phyloP scores from a whole-genome alignment of 2,797 vertebrate genomes.

The Esox lucius region DNA sequence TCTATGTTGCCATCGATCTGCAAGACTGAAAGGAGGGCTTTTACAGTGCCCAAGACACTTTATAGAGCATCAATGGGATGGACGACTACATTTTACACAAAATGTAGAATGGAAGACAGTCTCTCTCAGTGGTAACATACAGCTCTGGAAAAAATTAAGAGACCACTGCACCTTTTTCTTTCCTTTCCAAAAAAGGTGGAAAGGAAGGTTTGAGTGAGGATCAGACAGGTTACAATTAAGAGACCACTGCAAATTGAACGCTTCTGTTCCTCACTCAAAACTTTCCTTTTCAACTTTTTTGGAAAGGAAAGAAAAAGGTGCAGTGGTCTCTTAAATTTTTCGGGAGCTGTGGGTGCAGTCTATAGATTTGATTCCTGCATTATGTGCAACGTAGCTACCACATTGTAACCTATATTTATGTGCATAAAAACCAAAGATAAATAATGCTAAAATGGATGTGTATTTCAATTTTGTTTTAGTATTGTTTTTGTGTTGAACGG shows the following conservation, averaged over 20 bases:
- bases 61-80: slow-evolving; percentile 64
- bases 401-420: slow-evolving; percentile 41
- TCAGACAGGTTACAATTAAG: too few relatives aligned
- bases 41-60: slow-evolving; percentile 53
- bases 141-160: too few relatives aligned
- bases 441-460: slow-evolving; percentile 49
- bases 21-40: slow-evolving; percentile 32
- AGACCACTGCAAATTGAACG: too few relatives aligned
- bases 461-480: slow-evolving; percentile 22
- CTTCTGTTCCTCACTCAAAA: too few relatives aligned
- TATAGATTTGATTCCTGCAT: slow-evolving; percentile 64
- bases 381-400: slow-evolving; percentile 33
- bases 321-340: too few relatives aligned
- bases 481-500: slow-evolving; percentile 14
- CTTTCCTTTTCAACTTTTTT: too few relatives aligned
- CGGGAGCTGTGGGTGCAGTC: slow-evolving; percentile 79
- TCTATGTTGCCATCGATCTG: slow-evolving; percentile 11
- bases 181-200: too few relatives aligned
- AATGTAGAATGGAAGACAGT: slow-evolving; percentile 61
- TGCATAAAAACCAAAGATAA: slow-evolving; percentile 74
- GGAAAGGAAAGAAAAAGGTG: too few relatives aligned
- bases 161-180: too few relatives aligned
- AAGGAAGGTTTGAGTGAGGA: too few relatives aligned
- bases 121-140: slow-evolving; percentile 63
- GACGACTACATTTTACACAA: slow-evolving; percentile 68